Evolutionary conservation across 2,888 invertebrate genomes (phyloP).

Genomic region (Aphodius granarius): DNA sequence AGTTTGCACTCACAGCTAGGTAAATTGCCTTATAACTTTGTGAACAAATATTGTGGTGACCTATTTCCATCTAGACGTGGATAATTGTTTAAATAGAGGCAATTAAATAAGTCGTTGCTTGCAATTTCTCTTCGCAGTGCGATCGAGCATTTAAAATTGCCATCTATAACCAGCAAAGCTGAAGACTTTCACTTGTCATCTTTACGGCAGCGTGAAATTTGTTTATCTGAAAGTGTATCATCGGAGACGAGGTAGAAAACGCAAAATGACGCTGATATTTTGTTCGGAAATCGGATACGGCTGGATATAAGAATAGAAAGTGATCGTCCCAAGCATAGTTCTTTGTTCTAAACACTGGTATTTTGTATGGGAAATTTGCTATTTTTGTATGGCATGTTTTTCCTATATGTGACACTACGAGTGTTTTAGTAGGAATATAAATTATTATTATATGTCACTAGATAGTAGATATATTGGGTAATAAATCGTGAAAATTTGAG

Average conservation of each 20-base stretch:
- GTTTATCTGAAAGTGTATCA: not conserved
- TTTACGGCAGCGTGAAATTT: not conserved
- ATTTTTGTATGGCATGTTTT: too few species aligned
- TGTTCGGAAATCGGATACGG: not conserved
- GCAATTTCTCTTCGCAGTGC: not conserved
- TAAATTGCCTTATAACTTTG: too few species aligned
- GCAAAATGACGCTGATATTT: not conserved
- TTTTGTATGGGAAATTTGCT: too few species aligned
- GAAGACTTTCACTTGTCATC: not conserved
- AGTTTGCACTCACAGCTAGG: too few species aligned
- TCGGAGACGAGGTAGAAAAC: not conserved
- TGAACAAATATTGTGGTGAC: too few species aligned
- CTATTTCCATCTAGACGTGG: not conserved
- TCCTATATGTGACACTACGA: too few species aligned
- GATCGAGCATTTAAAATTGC: not conserved
- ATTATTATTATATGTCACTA: too few species aligned
- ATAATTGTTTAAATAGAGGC: not conserved
- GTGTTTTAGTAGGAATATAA: too few species aligned
- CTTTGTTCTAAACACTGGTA: not conserved
- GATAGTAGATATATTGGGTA: too few species aligned
- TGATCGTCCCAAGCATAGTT: not conserved
- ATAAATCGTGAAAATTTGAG: too few species aligned
- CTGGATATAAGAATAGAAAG: not conserved
- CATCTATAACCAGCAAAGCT: not conserved
- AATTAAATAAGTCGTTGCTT: not conserved